Percentiles rank a stretch among this genome's conserved stretches.
Evolutionary conservation across 2,797 vertebrate species (phyloP).

Genomic region (Molothrus ater): DNA sequence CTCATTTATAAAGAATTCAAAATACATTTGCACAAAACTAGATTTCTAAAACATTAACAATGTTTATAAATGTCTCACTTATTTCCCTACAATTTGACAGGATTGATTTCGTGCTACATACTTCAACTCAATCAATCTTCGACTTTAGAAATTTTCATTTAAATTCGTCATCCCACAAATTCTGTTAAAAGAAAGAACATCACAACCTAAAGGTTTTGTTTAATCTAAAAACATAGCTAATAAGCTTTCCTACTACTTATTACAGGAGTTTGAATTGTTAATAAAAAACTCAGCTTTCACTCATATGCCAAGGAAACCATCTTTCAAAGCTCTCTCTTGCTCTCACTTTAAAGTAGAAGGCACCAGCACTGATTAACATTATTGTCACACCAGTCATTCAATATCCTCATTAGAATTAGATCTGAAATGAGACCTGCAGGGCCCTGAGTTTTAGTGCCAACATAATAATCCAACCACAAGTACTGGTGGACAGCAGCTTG

Average conservation of each 20-base stretch:
- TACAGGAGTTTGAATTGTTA: constrained; percentile 41
- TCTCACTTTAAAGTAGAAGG: constrained; percentile 41
- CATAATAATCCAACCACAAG: constrained; percentile 24
- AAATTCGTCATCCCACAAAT: constrained; percentile 58
- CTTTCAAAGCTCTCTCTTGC: constrained; percentile 42
- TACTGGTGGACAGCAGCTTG: neutral
- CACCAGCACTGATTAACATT: constrained; percentile 52
- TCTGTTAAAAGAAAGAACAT: constrained; percentile 54
- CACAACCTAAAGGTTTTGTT: constrained; percentile 60
- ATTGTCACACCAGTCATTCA: constrained; percentile 61
- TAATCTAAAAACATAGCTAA: constrained; percentile 56
- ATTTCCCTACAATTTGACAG: constrained; percentile 67
- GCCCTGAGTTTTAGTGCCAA: constrained; percentile 13
- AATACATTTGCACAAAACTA: constrained; percentile 69
- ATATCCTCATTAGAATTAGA: constrained; percentile 39
- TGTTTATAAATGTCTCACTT: constrained; percentile 73
- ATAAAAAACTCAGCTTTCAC: constrained; percentile 57
- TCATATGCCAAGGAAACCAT: constrained; percentile 53
- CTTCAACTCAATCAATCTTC: constrained; percentile 61
- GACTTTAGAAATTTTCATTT: constrained; percentile 58
- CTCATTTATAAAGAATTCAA: constrained; percentile 74
- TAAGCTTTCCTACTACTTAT: constrained; percentile 33
- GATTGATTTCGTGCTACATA: constrained; percentile 62
- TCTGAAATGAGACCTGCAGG: constrained; percentile 43
- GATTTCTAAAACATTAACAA: constrained; percentile 71